A percentile compares a stretch with the other conserved stretches of the same genome.
phyloP scores from a whole-genome alignment of 2,888 invertebrate species.

The Megaustenia siamemsis region DNA sequence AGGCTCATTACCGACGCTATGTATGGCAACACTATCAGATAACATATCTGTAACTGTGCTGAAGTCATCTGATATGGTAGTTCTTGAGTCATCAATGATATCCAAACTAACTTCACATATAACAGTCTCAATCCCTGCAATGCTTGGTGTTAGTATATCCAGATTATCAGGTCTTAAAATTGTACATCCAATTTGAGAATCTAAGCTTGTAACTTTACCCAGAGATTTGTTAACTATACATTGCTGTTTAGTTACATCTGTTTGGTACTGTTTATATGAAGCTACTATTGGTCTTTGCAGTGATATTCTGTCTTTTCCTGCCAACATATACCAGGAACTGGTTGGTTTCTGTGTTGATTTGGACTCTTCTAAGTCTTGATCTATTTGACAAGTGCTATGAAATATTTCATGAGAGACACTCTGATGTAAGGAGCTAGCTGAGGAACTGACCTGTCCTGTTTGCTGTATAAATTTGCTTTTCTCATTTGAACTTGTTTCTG shows the following conservation, averaged over 20 bases:
- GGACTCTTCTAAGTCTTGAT: background rate
- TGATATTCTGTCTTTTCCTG: background rate
- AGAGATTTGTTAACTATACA: background rate
- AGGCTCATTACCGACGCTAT: background rate
- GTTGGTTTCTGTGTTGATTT: background rate
- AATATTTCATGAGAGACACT: background rate
- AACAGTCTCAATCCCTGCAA: background rate
- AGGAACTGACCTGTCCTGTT: constrained; percentile 16
- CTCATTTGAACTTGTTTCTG: background rate
- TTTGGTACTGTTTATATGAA: background rate
- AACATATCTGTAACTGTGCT: background rate
- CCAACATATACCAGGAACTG: background rate
- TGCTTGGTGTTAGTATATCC: background rate
- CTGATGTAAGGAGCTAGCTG: background rate
- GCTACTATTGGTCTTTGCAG: background rate
- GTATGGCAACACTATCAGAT: background rate
- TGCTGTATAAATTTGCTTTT: background rate
- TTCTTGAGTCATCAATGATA: background rate
- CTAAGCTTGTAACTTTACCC: background rate
- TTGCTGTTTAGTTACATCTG: background rate
- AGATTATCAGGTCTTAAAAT: background rate
- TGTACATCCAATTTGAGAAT: background rate
- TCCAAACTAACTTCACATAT: background rate
- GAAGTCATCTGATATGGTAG: background rate
- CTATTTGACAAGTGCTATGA: background rate